A percentile compares a stretch with the other conserved stretches of the same genome.
These are phyloP conservation scores for Ctenodactylus gundi DNA, from an alignment of 2,113 vertebrate genomes.

Conservation along the genomic window DNA sequence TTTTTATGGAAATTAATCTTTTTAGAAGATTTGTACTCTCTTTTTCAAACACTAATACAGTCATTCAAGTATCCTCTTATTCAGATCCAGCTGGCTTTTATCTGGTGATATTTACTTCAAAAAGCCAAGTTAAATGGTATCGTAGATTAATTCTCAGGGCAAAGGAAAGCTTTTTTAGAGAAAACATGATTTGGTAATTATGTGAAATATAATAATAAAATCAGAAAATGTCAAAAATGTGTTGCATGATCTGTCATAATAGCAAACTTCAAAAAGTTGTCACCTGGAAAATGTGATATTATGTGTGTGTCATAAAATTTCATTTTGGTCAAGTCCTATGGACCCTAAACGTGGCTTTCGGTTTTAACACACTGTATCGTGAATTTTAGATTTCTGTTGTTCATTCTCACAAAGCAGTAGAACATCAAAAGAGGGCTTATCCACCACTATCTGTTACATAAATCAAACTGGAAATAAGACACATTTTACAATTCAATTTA, in stretches of 20 bases:
- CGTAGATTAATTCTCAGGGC: constrained; percentile 93
- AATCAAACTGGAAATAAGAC: constrained; percentile 92
- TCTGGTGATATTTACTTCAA: constrained; percentile 97
- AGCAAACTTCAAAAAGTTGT: constrained; percentile 82
- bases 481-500: constrained; percentile 93
- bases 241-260: constrained; percentile 84
- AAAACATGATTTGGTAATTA: constrained; percentile 89
- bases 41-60: constrained; percentile 94
- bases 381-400: constrained; percentile 83
- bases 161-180: constrained; percentile 85
- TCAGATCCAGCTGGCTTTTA: constrained; percentile 96
- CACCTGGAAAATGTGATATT: constrained; percentile 80
- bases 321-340: constrained; percentile 66
- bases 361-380: constrained; percentile 82
- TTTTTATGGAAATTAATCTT: constrained; percentile 99
- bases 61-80: constrained; percentile 95
- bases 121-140: constrained; percentile 95
- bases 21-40: constrained; percentile 93
- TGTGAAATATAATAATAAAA: constrained; percentile 88
- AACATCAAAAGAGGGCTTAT: constrained; percentile 88
- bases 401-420: constrained; percentile 82
- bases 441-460: constrained; percentile 89
- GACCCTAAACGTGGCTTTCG: constrained; percentile 75
- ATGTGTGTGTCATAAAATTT: constrained; percentile 72
- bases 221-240: constrained; percentile 87